These are phyloP conservation scores for Sycophila sp. DNA, from an alignment of 1,140 invertebrate species.

Conservation along the genomic window DNA sequence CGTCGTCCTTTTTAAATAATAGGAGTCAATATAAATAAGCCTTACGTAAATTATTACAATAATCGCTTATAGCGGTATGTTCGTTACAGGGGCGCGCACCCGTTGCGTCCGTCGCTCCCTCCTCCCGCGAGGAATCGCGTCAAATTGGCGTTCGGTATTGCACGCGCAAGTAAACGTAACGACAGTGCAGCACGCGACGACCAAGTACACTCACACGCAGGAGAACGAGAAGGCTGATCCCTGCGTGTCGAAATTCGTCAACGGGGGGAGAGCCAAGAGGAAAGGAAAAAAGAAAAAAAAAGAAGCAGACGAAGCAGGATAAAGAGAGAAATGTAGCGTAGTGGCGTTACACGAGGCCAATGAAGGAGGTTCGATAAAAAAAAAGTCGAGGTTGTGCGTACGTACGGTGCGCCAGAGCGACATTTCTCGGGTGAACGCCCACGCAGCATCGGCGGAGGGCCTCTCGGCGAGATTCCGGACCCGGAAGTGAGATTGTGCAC, in stretches of 20 bases:
- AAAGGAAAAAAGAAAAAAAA: not conserved
- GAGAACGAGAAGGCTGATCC: not conserved
- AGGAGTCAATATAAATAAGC: constrained; percentile 23
- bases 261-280: not conserved
- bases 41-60: constrained; percentile 28
- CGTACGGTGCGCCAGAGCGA: not conserved
- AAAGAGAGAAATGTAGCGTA: not conserved
- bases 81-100: no score
- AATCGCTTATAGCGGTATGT: constrained; percentile 20
- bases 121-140: not conserved
- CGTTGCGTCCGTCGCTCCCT: not conserved
- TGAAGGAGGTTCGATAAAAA: constrained; percentile 4
- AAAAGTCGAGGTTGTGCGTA: not conserved
- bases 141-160: constrained; percentile 2
- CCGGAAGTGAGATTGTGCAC: not conserved
- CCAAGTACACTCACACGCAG: not conserved
- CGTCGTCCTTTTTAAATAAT: constrained; percentile 24
- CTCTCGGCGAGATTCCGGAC: not conserved
- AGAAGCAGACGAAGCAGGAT: not conserved
- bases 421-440: no score
- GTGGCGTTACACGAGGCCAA: not conserved
- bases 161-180: not conserved
- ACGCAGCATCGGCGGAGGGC: not conserved
- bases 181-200: not conserved
- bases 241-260: not conserved